Base-by-base conservation (phyloP, 1,140 invertebrate genomes). In the Hydropsyche tenuis region DNA sequence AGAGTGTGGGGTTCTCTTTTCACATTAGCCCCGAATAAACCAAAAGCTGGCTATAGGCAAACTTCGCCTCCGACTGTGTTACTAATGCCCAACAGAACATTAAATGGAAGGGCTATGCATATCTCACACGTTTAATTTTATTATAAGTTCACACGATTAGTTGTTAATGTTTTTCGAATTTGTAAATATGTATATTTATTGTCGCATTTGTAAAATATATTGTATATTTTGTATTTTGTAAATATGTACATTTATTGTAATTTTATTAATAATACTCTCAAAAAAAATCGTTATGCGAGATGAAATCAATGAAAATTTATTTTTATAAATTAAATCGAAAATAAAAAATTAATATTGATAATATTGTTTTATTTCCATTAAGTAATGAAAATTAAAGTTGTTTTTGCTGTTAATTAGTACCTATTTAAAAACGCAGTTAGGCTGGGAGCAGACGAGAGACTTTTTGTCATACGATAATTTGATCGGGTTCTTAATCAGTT, bases 1-100 rank as follows among this genome's bases (percentile, higher is more conserved):
- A 85, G 89, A 14, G 91, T 92, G 12, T 95, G 93, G 94, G 87
- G 88, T 66, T 81, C 82, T 73, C 82, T 87, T 0, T 81, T 87
- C 76, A 80, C 84, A 74, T 22, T 83, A 81, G 80, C 87, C 72
- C 78, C 88, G 79, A 37, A 76, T 30, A 75, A 75, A 30, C 74
- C 74, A 5, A 27, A 63, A n/a, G 45, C 65, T 20, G 60, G 68
- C 12, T 76, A 76, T 45, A 46, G 74, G 42, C 46, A 78, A 80
- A 11, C 83, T 82, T 76, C 80, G 79, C 23, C 63, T 14, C 1
- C 81, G 79, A 66, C 72, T 4, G 65, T 76, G 2, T 25, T 76
- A 27, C 75, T 83, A 16, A 81, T 82, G 53, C 82, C 81, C 62
- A 78, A 74, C 22, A 71, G 74, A 60, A 82, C 84, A 0, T 83